Conservation (phyloP, 2,797 vertebrate genomes). For the Erethizon dorsatum region DNA sequence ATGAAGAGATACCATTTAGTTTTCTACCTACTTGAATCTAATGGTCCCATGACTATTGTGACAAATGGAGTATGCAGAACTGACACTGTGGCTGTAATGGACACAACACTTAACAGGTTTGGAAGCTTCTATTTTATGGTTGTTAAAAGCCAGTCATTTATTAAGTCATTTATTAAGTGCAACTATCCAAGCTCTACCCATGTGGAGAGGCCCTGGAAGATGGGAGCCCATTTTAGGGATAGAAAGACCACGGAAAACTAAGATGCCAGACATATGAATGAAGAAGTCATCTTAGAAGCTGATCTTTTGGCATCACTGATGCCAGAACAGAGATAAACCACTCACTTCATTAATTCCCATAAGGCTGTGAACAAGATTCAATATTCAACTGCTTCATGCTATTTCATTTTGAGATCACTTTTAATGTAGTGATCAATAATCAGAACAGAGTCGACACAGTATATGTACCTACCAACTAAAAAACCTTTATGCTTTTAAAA, state of each 20-base stretch:
- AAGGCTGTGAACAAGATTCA: background rate
- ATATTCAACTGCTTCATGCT: background rate
- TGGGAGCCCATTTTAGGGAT: background rate
- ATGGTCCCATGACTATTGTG: background rate
- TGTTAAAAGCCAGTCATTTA: background rate
- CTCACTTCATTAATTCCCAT: background rate
- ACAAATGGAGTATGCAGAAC: background rate
- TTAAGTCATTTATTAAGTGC: background rate
- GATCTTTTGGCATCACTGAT: background rate
- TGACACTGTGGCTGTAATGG: background rate
- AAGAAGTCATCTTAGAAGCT: background rate
- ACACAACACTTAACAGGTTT: background rate
- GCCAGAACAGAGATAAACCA: background rate
- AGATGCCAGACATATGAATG: background rate
- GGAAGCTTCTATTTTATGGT: background rate
- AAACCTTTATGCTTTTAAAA: background rate
- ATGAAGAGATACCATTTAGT: background rate
- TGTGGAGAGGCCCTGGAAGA: background rate
- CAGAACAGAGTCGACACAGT: background rate
- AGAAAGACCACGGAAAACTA: background rate
- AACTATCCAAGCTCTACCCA: background rate
- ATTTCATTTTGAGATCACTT: background rate
- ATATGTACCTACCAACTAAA: background rate
- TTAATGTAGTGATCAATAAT: background rate
- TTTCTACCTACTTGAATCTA: background rate